Evolutionary conservation across 2,888 invertebrate species (phyloP), one percentile per base, ranked within the genome.

Genomic region (Shargacucullia verbasci): DNA sequence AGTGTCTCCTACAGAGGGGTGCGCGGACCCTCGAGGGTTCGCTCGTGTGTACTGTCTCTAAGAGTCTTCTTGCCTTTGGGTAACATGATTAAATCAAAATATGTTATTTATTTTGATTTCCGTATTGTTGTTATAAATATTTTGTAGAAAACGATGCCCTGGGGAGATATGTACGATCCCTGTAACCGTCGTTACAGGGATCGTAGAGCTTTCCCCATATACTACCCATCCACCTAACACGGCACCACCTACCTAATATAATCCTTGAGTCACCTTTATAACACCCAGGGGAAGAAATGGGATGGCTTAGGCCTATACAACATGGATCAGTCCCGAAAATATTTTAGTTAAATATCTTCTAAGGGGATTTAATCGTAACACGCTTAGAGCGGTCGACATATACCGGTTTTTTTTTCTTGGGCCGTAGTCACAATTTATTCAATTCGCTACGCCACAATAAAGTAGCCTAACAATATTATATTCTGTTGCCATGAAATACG

Each of bases 1-100:
- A 35, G 27, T 12, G 35, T 64, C 27, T 20, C 33, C 20, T 29
- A 35, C 56, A 43, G 58, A 20, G 70, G 65, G 35, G 54, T 8
- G 49, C n/a, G 35, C n/a, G 35, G 10, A 8, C 10, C 41, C 49
- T 50, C 33, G 37, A 10, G 15, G 35, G 31, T 9, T 33, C 25
- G 5, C 12, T n/a, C 40, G 12, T 37, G n/a, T 27, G 3, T 9
- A 14, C 13, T 20, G 20, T 34, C 33, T 48, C 20, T 27, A 33
- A 66, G 33, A 39, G 39, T 27, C 25, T 39, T 35, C 25, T 25
- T 46, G 20, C 25, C 46, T 27, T 37, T 25, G 14, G 43, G 31
- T 15, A 29, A 43, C 43, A 31, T 11, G 43, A 43, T 11, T 31
- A 10, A 35, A 35, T 15, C n/a, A 20, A 29, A 47, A 9, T n/a